Percentiles rank a stretch among this genome's conserved stretches.
Evolutionary conservation across 2,113 vertebrate genomes (phyloP).

Genomic region (Thunnus thynnus): DNA sequence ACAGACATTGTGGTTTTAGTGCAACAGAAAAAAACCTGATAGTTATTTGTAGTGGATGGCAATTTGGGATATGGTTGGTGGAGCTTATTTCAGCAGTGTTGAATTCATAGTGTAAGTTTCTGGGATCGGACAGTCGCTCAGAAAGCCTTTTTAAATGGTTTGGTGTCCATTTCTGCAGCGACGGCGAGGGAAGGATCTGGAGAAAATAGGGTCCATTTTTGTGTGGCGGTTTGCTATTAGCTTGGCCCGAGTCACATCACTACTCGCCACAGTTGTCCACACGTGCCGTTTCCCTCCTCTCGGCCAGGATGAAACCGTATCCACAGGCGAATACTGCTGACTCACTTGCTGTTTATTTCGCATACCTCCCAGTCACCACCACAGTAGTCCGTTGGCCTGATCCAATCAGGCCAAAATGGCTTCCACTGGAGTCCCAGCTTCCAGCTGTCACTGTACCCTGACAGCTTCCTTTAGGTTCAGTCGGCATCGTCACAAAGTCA

Average conservation of each 20-base stretch:
- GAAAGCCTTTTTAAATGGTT: slow-evolving; percentile 21
- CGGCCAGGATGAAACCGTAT: neutral
- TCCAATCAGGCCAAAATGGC: slow-evolving; percentile 53
- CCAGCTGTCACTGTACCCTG: slow-evolving; percentile 30
- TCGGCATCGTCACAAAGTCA: slow-evolving; percentile 20
- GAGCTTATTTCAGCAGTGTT: slow-evolving; percentile 60
- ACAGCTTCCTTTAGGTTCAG: slow-evolving; percentile 38
- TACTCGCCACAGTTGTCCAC: neutral
- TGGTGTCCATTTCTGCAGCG: slow-evolving; percentile 28
- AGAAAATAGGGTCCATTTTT: slow-evolving; percentile 2
- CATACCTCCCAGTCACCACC: slow-evolving; percentile 26
- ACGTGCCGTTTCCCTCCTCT: slow-evolving; percentile 8
- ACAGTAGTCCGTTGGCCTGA: slow-evolving; percentile 40
- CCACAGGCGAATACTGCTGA: slow-evolving; percentile 51
- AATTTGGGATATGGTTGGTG: slow-evolving; percentile 50
- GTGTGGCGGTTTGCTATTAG: slow-evolving; percentile 13
- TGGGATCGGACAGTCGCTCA: slow-evolving; percentile 35
- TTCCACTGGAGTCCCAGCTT: slow-evolving; percentile 46
- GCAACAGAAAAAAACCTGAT: slow-evolving; percentile 78
- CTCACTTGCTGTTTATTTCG: slow-evolving; percentile 18
- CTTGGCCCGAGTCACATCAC: slow-evolving; percentile 41
- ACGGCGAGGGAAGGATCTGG: slow-evolving; percentile 13
- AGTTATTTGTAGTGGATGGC: slow-evolving; percentile 60
- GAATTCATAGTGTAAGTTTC: slow-evolving; percentile 29
- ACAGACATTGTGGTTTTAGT: slow-evolving; percentile 79